These are phyloP conservation scores for Ormyrus labotus DNA, from an alignment of 2,888 invertebrate genomes.

Conservation along the genomic window DNA sequence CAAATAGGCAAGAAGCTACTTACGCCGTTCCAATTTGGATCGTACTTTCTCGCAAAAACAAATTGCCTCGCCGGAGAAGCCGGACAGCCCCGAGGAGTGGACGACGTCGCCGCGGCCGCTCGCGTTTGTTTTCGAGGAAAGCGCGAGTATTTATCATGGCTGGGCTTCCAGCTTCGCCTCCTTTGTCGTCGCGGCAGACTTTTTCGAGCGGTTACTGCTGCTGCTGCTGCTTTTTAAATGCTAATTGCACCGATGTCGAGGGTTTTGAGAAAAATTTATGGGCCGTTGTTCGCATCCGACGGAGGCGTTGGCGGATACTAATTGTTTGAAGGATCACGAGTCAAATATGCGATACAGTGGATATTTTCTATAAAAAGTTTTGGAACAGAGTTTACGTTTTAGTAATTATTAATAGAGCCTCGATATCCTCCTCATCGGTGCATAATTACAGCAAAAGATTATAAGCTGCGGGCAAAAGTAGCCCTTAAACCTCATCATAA, in stretches of 20 bases:
- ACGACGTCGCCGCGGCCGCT: constrained; percentile 4
- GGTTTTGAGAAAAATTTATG: constrained; percentile 24
- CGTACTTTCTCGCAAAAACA: constrained; percentile 60
- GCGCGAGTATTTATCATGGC: constrained; percentile 9
- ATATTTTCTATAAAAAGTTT: too few relatives aligned
- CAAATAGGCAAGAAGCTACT: constrained; percentile 51
- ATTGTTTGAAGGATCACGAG: too few relatives aligned
- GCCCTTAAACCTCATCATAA: too few relatives aligned
- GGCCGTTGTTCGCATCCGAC: constrained; percentile 12
- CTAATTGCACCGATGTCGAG: constrained; percentile 11
- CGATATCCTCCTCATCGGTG: too few relatives aligned
- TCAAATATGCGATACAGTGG: too few relatives aligned
- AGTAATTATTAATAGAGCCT: too few relatives aligned
- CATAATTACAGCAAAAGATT: too few relatives aligned
- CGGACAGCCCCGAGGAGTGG: constrained; percentile 54
- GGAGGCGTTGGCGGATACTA: neutral
- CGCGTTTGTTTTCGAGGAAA: constrained; percentile 33
- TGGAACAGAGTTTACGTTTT: too few relatives aligned
- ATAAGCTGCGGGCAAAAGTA: too few relatives aligned
- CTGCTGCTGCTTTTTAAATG: constrained; percentile 19
- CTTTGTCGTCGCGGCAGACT: neutral
- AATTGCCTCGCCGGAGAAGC: constrained; percentile 65
- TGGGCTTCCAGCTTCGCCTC: constrained; percentile 27
- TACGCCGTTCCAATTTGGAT: constrained; percentile 21
- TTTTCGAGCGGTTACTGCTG: neutral